Percentiles rank a stretch among this genome's conserved stretches.
Evolutionary conservation across 2,113 vertebrate genomes (phyloP).

Genomic region (Callipepla squamata): DNA sequence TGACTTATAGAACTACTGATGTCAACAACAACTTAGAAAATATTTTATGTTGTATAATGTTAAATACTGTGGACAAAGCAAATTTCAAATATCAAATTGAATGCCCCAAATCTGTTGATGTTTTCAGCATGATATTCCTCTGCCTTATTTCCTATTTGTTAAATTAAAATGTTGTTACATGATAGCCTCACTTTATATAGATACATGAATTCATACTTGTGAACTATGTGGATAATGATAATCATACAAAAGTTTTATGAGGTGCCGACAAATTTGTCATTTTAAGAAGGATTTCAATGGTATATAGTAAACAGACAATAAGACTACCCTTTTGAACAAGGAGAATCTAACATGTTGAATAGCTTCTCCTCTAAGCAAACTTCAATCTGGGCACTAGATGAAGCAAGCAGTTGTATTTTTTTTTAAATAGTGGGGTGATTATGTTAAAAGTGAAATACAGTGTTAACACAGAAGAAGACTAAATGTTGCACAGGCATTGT

Average conservation of each 20-base stretch:
- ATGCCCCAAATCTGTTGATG: not conserved
- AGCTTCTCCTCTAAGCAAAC: not conserved
- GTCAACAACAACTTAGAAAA: not conserved
- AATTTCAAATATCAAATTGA: not conserved
- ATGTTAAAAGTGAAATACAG: not conserved
- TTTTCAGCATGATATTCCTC: not conserved
- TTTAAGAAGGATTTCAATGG: not conserved
- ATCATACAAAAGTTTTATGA: not conserved
- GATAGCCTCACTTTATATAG: not conserved
- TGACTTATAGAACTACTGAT: not conserved
- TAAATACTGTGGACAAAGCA: not conserved
- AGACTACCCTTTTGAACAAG: not conserved
- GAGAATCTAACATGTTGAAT: not conserved
- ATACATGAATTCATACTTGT: not conserved
- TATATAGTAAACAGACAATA: not conserved
- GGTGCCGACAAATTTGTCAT: not conserved
- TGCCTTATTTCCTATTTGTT: not conserved
- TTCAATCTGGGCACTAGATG: not conserved
- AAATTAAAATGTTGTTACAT: not conserved
- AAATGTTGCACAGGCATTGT: not conserved
- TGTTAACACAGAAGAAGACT: not conserved
- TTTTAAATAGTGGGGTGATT: not conserved
- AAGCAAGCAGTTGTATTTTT: not conserved
- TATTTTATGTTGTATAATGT: not conserved
- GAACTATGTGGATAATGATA: not conserved